phyloP scores from a whole-genome alignment of 2,113 vertebrate species.

The Uropsilus gracilis region DNA sequence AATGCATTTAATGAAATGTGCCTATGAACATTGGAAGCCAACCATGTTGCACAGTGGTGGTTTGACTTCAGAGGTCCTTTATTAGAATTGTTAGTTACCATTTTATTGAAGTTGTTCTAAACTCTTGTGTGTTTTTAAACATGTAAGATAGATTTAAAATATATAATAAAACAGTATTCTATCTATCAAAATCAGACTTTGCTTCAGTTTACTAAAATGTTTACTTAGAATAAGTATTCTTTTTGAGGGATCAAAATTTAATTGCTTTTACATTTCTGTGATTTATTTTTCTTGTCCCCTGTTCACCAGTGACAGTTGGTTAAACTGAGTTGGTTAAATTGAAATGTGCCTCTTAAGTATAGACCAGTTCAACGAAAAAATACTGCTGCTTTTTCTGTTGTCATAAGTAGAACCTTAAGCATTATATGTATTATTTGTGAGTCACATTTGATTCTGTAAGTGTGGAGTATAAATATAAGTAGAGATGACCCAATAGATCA shows the following conservation, averaged over 20 bases:
- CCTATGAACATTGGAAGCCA: conserved; percentile 79
- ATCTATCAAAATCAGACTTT: conserved; percentile 81
- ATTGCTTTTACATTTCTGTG: conserved; percentile 25
- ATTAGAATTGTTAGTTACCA: conserved; percentile 60
- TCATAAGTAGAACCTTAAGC: conserved; percentile 28
- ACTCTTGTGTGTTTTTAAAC: conserved; percentile 83
- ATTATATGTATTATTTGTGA: not conserved
- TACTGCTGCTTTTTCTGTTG: conserved; percentile 29
- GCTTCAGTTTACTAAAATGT: conserved; percentile 78
- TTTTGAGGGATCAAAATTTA: conserved; percentile 26
- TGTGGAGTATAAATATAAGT: conserved; percentile 10
- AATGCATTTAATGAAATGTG: conserved; percentile 82
- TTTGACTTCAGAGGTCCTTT: conserved; percentile 77
- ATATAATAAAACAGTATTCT: conserved; percentile 86
- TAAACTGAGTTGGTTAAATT: conserved; percentile 26
- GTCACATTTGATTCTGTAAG: conserved; percentile 25
- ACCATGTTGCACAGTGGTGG: conserved; percentile 76
- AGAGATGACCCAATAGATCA: not conserved
- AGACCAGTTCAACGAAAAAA: conserved; percentile 13
- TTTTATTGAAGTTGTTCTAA: conserved; percentile 84
- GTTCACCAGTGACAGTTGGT: not conserved
- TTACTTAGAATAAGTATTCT: conserved; percentile 19
- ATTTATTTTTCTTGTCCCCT: not conserved
- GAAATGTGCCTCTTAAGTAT: conserved; percentile 29
- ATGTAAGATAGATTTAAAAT: conserved; percentile 84